Percentiles rank a stretch among this genome's conserved stretches.
Conservation (phyloP, 2,113 vertebrate genomes). For the Athene noctua region DNA sequence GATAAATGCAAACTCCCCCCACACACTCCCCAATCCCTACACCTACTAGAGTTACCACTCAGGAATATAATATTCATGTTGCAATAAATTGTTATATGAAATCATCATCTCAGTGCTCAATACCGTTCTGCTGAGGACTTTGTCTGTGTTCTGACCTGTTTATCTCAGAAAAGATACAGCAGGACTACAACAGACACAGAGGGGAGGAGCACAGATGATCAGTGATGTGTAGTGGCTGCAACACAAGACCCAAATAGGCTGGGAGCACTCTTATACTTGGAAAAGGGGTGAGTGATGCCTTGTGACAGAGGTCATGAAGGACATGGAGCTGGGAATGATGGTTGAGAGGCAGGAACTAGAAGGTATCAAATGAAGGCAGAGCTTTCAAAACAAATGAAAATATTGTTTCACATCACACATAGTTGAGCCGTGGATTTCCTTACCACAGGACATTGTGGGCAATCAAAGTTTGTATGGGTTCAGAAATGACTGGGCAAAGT, state of each 20-base stretch:
- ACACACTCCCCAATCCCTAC: too few species aligned
- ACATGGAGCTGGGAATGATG: background rate
- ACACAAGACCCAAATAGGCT: background rate
- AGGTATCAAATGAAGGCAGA: background rate
- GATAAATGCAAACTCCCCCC: background rate
- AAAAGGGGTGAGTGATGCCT: background rate
- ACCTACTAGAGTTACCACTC: background rate
- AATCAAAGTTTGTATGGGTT: background rate
- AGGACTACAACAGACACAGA: background rate
- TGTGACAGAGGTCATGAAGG: background rate
- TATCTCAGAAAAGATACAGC: background rate
- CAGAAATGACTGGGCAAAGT: background rate
- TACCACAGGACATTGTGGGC: background rate
- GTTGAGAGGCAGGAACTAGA: background rate
- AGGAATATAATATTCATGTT: background rate
- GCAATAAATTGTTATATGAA: background rate
- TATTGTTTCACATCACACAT: background rate
- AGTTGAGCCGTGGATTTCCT: background rate
- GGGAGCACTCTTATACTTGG: background rate
- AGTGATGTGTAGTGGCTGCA: rapidly evolving
- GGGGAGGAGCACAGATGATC: background rate
- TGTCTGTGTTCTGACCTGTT: background rate
- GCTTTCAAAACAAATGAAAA: background rate
- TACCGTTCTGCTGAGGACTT: background rate
- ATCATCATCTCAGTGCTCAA: background rate